Evolutionary conservation across 2,113 vertebrate genomes (phyloP).

Genomic region (Oxyruncus cristatus): DNA sequence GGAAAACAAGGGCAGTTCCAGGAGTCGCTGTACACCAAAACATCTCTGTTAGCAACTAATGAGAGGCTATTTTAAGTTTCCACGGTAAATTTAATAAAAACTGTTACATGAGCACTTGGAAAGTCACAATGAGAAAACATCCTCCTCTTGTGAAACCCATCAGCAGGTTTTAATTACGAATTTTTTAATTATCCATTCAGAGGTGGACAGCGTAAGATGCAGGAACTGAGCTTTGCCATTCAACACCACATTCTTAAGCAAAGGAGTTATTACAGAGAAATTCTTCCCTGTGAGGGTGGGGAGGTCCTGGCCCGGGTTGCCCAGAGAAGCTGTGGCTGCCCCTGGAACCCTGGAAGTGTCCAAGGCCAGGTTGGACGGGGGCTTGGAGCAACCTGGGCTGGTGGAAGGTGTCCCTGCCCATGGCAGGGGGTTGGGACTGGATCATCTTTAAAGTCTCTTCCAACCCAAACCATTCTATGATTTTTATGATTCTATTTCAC

Average conservation of each 20-base stretch:
- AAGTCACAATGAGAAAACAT: not conserved
- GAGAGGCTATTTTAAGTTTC: constrained; percentile 15
- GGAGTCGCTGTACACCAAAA: not conserved
- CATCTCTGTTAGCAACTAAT: constrained; percentile 16
- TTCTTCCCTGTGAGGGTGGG: not conserved
- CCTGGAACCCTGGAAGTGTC: not conserved
- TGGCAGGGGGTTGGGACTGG: rapidly evolving
- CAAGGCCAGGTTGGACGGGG: rapidly evolving
- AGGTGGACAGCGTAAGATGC: not conserved
- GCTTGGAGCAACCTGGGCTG: rapidly evolving
- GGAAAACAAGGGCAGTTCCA: not conserved
- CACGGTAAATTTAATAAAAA: constrained; percentile 22
- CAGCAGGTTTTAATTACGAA: not conserved
- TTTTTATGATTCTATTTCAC: not conserved
- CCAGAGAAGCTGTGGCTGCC: not conserved
- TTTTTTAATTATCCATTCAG: not conserved
- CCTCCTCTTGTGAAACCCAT: not conserved
- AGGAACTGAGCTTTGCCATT: not conserved
- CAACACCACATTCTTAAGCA: not conserved
- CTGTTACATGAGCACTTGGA: not conserved
- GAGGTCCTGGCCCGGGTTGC: not conserved
- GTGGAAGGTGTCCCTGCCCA: not conserved
- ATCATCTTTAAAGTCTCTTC: not conserved
- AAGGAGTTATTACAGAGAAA: not conserved
- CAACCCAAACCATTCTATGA: not conserved